Percentiles rank a stretch among this genome's conserved stretches.
phyloP scores from a whole-genome alignment of 2,113 vertebrate species.

The Solenodon paradoxus region DNA sequence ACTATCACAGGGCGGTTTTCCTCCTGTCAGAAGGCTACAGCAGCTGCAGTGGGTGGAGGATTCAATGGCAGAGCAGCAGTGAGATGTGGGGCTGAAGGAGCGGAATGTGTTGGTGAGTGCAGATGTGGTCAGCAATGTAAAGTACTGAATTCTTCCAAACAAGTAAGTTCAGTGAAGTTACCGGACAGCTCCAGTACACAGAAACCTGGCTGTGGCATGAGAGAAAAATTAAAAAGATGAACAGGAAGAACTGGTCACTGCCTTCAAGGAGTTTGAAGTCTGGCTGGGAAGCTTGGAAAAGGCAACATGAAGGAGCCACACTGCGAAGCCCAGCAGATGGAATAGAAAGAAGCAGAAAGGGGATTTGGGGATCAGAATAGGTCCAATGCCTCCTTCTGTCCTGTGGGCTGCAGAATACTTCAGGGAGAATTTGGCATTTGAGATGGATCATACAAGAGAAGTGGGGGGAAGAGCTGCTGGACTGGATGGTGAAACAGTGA shows the following conservation, averaged over 20 bases:
- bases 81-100: not conserved
- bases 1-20: slow-evolving; percentile 48
- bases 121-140: not conserved
- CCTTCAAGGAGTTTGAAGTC: not conserved
- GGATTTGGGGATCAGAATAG: not conserved
- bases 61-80: not conserved
- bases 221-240: not conserved
- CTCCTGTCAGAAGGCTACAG: slow-evolving; percentile 44
- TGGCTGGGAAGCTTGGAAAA: not conserved
- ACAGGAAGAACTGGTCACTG: not conserved
- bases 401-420: not conserved
- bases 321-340: not conserved
- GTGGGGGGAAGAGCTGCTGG: not conserved
- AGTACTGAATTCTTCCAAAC: not conserved
- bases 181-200: not conserved
- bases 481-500: not conserved
- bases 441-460: not conserved
- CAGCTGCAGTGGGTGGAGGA: not conserved
- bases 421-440: not conserved
- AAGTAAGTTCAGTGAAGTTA: not conserved
- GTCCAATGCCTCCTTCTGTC: not conserved
- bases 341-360: not conserved
- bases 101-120: no score
- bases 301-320: not conserved
- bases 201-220: not conserved